A percentile compares a stretch with the other conserved stretches of the same genome.
These are phyloP conservation scores for Scalopus aquaticus DNA, from an alignment of 2,113 vertebrate species.

Conservation along the genomic window DNA sequence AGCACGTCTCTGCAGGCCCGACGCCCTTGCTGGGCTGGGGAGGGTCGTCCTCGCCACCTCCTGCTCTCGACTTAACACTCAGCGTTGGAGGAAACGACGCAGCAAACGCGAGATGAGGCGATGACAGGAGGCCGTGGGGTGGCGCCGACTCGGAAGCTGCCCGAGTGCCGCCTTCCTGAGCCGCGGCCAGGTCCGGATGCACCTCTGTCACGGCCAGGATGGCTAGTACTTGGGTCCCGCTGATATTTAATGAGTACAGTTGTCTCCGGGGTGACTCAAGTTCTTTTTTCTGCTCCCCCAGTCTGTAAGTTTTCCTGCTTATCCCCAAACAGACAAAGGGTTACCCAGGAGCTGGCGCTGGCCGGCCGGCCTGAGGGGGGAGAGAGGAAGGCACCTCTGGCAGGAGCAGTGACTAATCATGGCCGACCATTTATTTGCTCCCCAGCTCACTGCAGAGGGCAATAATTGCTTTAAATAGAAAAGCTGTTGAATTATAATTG, in stretches of 20 bases:
- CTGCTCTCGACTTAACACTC: too few relatives aligned
- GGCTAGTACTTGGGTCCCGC: conserved; percentile 64
- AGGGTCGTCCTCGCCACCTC: too few relatives aligned
- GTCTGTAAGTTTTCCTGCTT: neutral
- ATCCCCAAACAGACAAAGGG: conserved; percentile 12
- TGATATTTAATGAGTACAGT: conserved; percentile 78
- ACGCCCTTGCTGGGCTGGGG: too few relatives aligned
- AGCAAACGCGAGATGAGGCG: too few relatives aligned
- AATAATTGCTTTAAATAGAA: conserved; percentile 86
- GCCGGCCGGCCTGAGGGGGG: conserved; percentile 45
- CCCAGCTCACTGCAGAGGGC: conserved; percentile 80
- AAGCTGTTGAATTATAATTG: conserved; percentile 86
- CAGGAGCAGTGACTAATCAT: conserved; percentile 70
- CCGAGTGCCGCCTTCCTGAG: too few relatives aligned
- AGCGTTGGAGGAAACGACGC: too few relatives aligned
- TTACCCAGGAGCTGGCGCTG: conserved; percentile 65
- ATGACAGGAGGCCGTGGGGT: too few relatives aligned
- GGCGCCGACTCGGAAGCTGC: too few relatives aligned
- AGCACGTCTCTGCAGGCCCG: too few relatives aligned
- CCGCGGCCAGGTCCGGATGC: too few relatives aligned
- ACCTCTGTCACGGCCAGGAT: too few relatives aligned
- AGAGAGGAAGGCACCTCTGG: neutral
- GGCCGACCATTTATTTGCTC: conserved; percentile 82
- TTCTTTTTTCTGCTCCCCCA: neutral
- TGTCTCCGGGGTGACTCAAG: conserved; percentile 52